Percentiles rank a stretch among this genome's conserved stretches.
Conservation (phyloP, 2,797 vertebrate genomes). For the Myiothlypis chrysogaster region DNA sequence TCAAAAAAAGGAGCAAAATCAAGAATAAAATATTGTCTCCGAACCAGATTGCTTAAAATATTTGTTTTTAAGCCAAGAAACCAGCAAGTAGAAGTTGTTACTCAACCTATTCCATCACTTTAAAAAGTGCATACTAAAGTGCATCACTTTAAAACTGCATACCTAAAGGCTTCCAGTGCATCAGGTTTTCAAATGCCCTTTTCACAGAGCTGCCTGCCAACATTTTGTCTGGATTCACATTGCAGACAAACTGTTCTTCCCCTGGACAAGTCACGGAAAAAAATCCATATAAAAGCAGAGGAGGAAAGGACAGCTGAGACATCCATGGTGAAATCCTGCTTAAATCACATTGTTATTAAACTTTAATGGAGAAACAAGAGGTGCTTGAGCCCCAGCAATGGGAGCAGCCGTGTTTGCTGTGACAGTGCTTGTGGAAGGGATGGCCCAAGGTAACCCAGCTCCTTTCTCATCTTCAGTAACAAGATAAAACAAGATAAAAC, state of each 20-base stretch:
- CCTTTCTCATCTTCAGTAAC: background rate
- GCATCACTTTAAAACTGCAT: background rate
- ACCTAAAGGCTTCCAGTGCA: background rate
- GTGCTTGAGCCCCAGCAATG: background rate
- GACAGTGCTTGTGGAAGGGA: accelerated
- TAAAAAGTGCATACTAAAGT: background rate
- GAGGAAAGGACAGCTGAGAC: background rate
- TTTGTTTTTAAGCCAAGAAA: background rate
- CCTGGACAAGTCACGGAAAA: background rate
- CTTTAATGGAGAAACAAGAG: background rate
- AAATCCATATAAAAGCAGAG: background rate
- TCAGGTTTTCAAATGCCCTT: background rate
- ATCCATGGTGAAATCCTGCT: background rate
- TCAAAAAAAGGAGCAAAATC: background rate
- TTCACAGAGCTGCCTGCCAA: background rate
- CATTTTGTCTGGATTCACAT: background rate
- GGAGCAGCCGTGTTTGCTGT: background rate
- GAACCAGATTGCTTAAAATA: background rate
- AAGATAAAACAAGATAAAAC: background rate
- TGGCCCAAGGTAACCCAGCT: background rate
- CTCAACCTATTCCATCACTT: background rate
- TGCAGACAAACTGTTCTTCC: background rate
- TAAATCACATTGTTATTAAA: background rate
- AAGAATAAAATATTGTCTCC: background rate
- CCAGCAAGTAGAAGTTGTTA: background rate